A percentile compares a stretch with the other conserved stretches of the same genome.
These are phyloP conservation scores for Amblyjoppa proteus DNA, from an alignment of 2,888 invertebrate species.

Conservation along the genomic window DNA sequence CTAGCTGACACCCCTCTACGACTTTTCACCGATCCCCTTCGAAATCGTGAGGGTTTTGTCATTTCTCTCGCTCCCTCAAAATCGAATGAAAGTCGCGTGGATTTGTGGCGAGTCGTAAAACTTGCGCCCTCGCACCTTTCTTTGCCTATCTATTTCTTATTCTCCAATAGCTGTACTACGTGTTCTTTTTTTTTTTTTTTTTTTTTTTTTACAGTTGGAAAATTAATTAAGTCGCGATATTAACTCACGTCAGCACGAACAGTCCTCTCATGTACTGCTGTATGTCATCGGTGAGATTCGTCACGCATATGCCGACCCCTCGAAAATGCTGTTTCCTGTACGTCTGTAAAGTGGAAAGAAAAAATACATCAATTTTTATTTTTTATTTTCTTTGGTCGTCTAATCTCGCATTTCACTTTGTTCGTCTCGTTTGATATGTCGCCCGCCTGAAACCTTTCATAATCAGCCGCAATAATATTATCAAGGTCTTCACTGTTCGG, in stretches of 20 bases:
- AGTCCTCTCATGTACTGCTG: slow-evolving; percentile 89
- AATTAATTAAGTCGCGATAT: not conserved
- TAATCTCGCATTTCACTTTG: not conserved
- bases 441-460: too few species aligned
- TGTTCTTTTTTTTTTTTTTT: not conserved
- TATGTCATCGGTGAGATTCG: slow-evolving; percentile 89
- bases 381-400: not conserved
- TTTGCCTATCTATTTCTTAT: slow-evolving; percentile 2
- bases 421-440: not conserved
- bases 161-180: not conserved
- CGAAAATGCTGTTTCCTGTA: slow-evolving; percentile 85
- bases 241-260: slow-evolving; percentile 88
- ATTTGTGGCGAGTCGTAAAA: not conserved
- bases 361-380: not conserved
- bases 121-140: not conserved
- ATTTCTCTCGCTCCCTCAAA: not conserved
- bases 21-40: not conserved
- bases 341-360: slow-evolving; percentile 83
- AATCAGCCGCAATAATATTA: too few species aligned
- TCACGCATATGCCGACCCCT: slow-evolving; percentile 88
- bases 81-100: not conserved
- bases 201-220: not conserved
- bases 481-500: too few species aligned
- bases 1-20: not conserved
- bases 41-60: not conserved